Conservation (phyloP, 1,140 invertebrate genomes). For the Microplitis mediator region DNA sequence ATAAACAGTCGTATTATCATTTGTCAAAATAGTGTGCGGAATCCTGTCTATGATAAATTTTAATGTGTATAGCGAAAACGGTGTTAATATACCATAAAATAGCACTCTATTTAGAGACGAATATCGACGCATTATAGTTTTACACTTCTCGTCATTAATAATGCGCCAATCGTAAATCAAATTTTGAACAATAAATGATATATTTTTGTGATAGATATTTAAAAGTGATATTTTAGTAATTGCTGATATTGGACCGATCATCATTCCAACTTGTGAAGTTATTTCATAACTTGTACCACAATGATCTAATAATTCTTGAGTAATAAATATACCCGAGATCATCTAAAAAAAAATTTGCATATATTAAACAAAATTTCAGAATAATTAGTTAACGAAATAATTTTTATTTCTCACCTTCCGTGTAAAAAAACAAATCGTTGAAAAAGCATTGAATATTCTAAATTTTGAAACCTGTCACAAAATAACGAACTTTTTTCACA, state of each 20-base stretch:
- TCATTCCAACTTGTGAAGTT: not conserved
- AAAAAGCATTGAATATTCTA: no score
- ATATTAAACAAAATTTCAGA: no score
- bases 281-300: not conserved
- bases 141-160: not conserved
- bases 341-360: no score
- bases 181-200: constrained; percentile 3
- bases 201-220: not conserved
- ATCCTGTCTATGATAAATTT: not conserved
- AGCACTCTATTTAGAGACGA: not conserved
- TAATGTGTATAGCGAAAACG: not conserved
- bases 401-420: no score
- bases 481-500: no score
- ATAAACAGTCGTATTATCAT: not conserved
- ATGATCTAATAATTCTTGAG: not conserved
- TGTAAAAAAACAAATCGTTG: no score
- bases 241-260: not conserved
- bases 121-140: constrained; percentile 8
- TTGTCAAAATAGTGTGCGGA: not conserved
- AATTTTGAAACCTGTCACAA: no score
- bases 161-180: not conserved
- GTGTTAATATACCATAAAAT: not conserved
- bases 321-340: no score
- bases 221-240: not conserved
- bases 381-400: no score